These are phyloP conservation scores for Aratinga solstitialis DNA, from an alignment of 2,797 vertebrate species.

Conservation along the genomic window DNA sequence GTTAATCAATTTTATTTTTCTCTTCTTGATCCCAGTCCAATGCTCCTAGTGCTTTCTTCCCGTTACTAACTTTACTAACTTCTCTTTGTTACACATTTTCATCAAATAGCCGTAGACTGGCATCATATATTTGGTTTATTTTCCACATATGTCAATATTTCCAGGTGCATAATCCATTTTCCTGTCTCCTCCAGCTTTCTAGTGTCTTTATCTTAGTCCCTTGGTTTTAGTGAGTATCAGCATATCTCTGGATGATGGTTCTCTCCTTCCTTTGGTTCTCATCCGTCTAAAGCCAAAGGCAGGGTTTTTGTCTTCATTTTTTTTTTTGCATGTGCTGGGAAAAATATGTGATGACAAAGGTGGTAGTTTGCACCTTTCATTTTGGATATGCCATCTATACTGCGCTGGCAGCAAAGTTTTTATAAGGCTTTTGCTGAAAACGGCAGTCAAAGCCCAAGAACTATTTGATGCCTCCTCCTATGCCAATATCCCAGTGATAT, in stretches of 20 bases:
- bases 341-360: neutral
- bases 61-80: neutral
- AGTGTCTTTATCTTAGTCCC: neutral
- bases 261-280: neutral
- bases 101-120: neutral
- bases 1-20: neutral
- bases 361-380: neutral
- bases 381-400: neutral
- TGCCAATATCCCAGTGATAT: accelerated
- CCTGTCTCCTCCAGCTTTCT: neutral
- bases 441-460: neutral
- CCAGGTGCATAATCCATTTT: neutral
- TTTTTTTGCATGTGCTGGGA: neutral
- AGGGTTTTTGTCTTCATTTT: neutral
- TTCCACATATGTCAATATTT: neutral
- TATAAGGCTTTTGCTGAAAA: neutral
- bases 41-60: neutral
- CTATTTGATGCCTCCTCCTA: neutral
- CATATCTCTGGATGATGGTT: neutral
- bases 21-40: neutral
- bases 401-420: neutral
- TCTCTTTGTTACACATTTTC: neutral
- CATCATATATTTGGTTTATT: neutral
- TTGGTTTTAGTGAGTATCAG: neutral
- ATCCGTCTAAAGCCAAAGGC: neutral